phyloP scores from a whole-genome alignment of 2,888 invertebrate genomes.

The Suillia variegata region DNA sequence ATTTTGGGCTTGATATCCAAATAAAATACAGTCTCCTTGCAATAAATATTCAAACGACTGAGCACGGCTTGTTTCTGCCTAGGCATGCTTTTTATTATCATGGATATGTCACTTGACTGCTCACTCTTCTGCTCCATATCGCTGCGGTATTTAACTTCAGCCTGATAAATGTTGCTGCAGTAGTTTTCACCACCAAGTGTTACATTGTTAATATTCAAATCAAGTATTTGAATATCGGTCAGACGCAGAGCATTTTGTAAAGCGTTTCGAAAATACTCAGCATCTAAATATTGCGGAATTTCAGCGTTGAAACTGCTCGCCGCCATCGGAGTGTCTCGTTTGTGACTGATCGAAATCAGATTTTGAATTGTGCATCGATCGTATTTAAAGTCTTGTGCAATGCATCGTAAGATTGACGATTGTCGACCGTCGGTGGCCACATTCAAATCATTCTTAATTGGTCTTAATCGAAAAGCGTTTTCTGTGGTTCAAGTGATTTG shows the following conservation, averaged over 20 bases:
- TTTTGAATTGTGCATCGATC: not conserved
- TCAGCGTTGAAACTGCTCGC: not conserved
- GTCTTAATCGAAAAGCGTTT: slow-evolving; percentile 3
- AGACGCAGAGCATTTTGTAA: slow-evolving; percentile 51
- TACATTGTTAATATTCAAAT: slow-evolving; percentile 40
- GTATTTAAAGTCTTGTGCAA: not conserved
- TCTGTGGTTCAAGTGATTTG: not conserved
- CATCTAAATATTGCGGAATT: not conserved
- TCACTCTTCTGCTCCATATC: slow-evolving; percentile 28
- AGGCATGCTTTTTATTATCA: slow-evolving; percentile 53
- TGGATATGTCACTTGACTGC: slow-evolving; percentile 29
- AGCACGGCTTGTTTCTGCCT: slow-evolving; percentile 58
- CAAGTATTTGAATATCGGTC: slow-evolving; percentile 41
- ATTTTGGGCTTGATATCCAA: slow-evolving; percentile 59
- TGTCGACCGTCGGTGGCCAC: no score
- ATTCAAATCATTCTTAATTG: not conserved
- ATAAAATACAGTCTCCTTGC: slow-evolving; percentile 61
- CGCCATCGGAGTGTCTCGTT: not conserved
- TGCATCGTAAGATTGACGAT: not conserved
- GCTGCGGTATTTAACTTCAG: slow-evolving; percentile 40
- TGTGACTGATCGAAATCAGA: not conserved
- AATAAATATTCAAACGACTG: slow-evolving; percentile 60
- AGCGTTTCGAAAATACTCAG: slow-evolving; percentile 43
- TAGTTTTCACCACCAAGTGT: slow-evolving; percentile 57
- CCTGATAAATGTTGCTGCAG: slow-evolving; percentile 56